A percentile compares a stretch with the other conserved stretches of the same genome.
These are phyloP conservation scores for Bolinopsis microptera DNA, from an alignment of 37 sponge, comb jelly and placozoan genomes.

Conservation along the genomic window DNA sequence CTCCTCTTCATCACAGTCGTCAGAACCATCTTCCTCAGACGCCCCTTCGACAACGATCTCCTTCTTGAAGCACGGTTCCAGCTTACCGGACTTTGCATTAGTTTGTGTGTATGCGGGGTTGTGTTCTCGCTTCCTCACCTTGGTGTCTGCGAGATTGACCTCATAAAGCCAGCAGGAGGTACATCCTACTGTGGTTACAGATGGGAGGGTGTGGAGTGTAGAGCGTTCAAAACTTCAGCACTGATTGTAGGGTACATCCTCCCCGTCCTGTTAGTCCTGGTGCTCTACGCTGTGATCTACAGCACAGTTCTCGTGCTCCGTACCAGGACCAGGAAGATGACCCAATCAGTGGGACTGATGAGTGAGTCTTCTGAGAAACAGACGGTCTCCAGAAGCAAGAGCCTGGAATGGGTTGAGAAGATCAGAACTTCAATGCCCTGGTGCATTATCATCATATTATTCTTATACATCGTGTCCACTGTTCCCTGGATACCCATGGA, in stretches of 20 bases:
- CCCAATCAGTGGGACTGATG: background rate
- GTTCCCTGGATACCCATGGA: background rate
- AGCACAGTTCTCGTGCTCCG: background rate
- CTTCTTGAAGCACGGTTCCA: background rate
- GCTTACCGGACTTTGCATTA: background rate
- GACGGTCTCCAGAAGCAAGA: background rate
- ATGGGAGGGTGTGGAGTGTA: background rate
- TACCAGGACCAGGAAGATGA: background rate
- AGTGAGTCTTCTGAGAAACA: background rate
- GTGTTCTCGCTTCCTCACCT: background rate
- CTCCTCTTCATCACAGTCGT: background rate
- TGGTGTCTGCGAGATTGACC: background rate
- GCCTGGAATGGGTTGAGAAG: background rate
- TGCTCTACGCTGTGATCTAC: background rate
- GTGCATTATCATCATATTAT: background rate
- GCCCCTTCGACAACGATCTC: background rate
- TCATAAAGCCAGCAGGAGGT: background rate
- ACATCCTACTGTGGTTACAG: conserved; percentile 14
- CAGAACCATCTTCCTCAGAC: background rate
- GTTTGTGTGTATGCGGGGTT: background rate
- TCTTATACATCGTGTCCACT: background rate
- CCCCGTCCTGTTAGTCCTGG: background rate
- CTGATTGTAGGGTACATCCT: background rate
- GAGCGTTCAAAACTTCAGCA: background rate
- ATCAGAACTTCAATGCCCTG: background rate